Conservation (phyloP, 1,140 invertebrate species). For the Drosophila nikananu region DNA sequence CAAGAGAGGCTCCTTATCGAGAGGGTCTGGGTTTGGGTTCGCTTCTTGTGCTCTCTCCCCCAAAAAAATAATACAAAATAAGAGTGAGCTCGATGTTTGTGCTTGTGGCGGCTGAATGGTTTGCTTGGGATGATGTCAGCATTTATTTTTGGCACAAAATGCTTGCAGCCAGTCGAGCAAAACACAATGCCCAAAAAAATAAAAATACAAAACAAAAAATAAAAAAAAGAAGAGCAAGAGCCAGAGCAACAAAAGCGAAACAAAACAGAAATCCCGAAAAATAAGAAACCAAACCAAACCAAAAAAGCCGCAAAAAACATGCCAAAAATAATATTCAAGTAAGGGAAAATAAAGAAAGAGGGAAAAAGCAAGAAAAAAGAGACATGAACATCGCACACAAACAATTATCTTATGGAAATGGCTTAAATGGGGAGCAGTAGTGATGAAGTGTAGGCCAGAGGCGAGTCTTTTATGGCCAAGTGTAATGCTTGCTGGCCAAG, state of each 20-base stretch:
- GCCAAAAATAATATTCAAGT: slow-evolving; percentile 81
- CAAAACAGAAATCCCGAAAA: slow-evolving; percentile 62
- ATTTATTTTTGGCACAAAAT: slow-evolving; percentile 76
- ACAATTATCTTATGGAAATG: slow-evolving; percentile 55
- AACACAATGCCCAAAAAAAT: slow-evolving; percentile 51
- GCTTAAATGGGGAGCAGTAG: slow-evolving; percentile 19
- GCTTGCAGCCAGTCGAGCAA: slow-evolving; percentile 54
- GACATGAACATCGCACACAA: slow-evolving; percentile 8
- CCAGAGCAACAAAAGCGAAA: slow-evolving; percentile 67
- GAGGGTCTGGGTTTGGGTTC: not conserved
- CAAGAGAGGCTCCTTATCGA: slow-evolving; percentile 33
- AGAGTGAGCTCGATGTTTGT: slow-evolving; percentile 55
- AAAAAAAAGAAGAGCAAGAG: slow-evolving; percentile 16
- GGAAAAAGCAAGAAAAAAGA: not conserved
- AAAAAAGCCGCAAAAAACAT: slow-evolving; percentile 76
- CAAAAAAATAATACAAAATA: too few species aligned
- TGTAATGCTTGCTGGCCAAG: slow-evolving; percentile 43
- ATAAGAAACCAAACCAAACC: slow-evolving; percentile 29
- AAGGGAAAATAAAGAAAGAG: not conserved
- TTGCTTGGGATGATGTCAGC: slow-evolving; percentile 72
- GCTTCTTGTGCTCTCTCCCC: not conserved
- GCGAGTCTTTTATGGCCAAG: slow-evolving; percentile 40
- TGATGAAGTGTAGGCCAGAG: slow-evolving; percentile 45
- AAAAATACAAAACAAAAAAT: slow-evolving; percentile 14
- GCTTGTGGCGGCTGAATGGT: slow-evolving; percentile 46